These are phyloP conservation scores for Crotalus tigris DNA, from an alignment of 2,113 vertebrate genomes.

Conservation along the genomic window DNA sequence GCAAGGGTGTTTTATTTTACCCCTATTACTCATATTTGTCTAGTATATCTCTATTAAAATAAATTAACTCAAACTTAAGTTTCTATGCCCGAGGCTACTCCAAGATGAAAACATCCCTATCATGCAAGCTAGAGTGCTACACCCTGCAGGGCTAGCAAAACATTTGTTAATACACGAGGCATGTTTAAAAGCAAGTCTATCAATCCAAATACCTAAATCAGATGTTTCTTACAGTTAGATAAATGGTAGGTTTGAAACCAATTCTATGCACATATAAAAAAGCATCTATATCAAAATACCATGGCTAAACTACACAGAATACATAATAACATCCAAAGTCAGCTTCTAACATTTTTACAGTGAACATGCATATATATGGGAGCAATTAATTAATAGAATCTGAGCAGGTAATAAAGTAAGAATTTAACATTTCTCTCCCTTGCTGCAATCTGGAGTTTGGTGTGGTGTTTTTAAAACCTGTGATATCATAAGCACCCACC, in stretches of 20 bases:
- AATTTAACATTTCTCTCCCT: background rate
- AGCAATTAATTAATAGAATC: background rate
- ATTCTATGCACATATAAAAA: background rate
- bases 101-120: slow-evolving; percentile 69
- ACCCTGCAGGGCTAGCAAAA: slow-evolving; percentile 68
- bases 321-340: background rate
- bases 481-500: background rate
- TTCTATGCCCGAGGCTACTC: slow-evolving; percentile 67
- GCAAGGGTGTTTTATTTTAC: slow-evolving; percentile 61
- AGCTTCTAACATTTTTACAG: background rate
- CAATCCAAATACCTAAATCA: slow-evolving; percentile 60
- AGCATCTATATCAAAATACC: background rate
- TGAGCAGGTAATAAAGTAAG: background rate
- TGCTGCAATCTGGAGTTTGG: background rate
- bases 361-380: background rate
- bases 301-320: background rate
- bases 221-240: slow-evolving; percentile 54
- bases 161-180: slow-evolving; percentile 59
- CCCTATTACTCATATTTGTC: slow-evolving; percentile 69
- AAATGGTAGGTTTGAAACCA: slow-evolving; percentile 8
- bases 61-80: slow-evolving; percentile 68
- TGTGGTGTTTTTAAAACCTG: background rate
- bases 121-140: slow-evolving; percentile 69
- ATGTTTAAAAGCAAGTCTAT: slow-evolving; percentile 69
- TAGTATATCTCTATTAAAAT: slow-evolving; percentile 68